Conservation (phyloP, 1,140 invertebrate genomes). For the Trachymyrmex septentrionalis region DNA sequence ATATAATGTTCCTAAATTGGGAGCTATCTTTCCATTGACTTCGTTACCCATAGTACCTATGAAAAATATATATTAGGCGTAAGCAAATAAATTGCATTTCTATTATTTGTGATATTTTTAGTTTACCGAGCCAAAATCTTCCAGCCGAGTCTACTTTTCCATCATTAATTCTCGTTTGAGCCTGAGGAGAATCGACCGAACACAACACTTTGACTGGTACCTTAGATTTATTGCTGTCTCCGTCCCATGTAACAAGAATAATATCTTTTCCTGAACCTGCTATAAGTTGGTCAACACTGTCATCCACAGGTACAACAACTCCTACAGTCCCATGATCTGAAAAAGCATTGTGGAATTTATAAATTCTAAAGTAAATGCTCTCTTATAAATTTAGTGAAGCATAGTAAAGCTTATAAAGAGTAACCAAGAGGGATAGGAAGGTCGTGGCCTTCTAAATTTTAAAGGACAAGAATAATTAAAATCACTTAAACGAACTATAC, state of each 20-base stretch:
- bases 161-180: conserved; percentile 93
- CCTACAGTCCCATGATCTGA: conserved; percentile 87
- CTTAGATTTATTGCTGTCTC: conserved; percentile 85
- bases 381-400: neutral
- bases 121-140: conserved; percentile 92
- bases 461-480: no score
- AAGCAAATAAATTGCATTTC: neutral
- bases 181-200: conserved; percentile 88
- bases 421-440: no score
- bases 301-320: conserved; percentile 91
- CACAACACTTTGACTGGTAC: conserved; percentile 86
- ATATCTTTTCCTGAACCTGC: conserved; percentile 89
- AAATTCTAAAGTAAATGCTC: neutral
- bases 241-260: conserved; percentile 90
- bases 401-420: neutral
- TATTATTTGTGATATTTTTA: conserved; percentile 7
- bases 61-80: conserved; percentile 19
- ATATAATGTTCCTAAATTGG: conserved; percentile 87
- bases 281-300: conserved; percentile 88
- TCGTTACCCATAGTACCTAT: conserved; percentile 91
- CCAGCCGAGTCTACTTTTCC: conserved; percentile 94
- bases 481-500: no score
- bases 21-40: conserved; percentile 79
- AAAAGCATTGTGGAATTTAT: conserved; percentile 56
- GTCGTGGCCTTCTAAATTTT: no score